These are phyloP conservation scores for Aleiodes leptofemur DNA, from an alignment of 2,888 invertebrate species.

Conservation along the genomic window DNA sequence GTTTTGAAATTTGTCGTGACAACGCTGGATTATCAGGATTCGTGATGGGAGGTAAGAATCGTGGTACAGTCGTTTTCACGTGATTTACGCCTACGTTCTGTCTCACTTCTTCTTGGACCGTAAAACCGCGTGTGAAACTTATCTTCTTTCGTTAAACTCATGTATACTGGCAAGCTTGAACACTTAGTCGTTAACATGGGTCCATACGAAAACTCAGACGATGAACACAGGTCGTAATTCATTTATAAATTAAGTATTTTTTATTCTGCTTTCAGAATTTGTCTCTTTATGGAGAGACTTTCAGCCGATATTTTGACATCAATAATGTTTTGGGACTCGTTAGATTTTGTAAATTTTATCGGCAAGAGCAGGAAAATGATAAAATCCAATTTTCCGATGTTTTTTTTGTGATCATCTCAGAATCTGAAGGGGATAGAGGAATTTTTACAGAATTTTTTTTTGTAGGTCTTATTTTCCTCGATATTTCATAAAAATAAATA, in stretches of 20 bases:
- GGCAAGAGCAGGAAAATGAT: too few relatives aligned
- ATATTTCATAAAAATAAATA: too few relatives aligned
- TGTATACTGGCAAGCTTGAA: slow-evolving; percentile 16
- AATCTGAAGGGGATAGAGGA: background rate
- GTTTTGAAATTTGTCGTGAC: slow-evolving; percentile 37
- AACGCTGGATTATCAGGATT: slow-evolving; percentile 43
- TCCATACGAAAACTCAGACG: slow-evolving; percentile 9
- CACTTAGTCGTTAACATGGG: slow-evolving; percentile 28
- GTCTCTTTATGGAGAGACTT: too few relatives aligned
- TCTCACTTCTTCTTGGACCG: slow-evolving; percentile 13
- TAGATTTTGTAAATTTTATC: too few relatives aligned
- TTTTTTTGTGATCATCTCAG: background rate
- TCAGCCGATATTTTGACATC: too few relatives aligned
- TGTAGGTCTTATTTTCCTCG: background rate
- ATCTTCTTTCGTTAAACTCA: slow-evolving; percentile 31
- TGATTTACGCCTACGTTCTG: slow-evolving; percentile 45
- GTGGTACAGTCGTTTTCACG: slow-evolving; percentile 37
- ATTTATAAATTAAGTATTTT: slow-evolving; percentile 20
- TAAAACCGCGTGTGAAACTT: slow-evolving; percentile 42
- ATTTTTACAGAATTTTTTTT: background rate
- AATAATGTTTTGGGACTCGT: too few relatives aligned
- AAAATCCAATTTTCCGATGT: too few relatives aligned
- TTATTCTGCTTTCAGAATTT: background rate
- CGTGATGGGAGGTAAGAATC: slow-evolving; percentile 44
- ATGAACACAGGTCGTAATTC: slow-evolving; percentile 28